Conservation (phyloP, 2,797 vertebrate genomes). For the Lutjanus campechanus region DNA sequence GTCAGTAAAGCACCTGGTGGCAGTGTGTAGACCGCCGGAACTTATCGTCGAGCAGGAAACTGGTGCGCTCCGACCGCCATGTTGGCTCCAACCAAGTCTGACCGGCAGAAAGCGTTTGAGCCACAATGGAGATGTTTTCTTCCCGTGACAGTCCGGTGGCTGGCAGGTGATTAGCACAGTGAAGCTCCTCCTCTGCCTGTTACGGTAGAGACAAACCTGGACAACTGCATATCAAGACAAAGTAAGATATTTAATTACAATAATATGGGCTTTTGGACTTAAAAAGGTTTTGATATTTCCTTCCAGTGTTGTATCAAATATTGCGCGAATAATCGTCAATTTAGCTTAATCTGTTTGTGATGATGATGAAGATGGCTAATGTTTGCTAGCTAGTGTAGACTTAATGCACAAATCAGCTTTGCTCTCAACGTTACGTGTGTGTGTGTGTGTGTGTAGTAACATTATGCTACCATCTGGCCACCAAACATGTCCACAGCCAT, state of each 20-base stretch:
- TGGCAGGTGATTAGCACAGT: constrained; percentile 74
- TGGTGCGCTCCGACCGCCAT: constrained; percentile 44
- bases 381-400: constrained; percentile 67
- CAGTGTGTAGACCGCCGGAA: neutral
- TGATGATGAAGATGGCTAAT: constrained; percentile 41
- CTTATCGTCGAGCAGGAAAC: constrained; percentile 39
- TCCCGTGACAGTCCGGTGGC: constrained; percentile 72
- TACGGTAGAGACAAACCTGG: constrained; percentile 47
- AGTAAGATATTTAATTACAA: constrained; percentile 44
- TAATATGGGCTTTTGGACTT: neutral
- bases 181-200: constrained; percentile 75
- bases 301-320: neutral
- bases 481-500: neutral
- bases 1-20: constrained; percentile 32
- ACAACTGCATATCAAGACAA: constrained; percentile 34
- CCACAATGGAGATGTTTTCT: constrained; percentile 73
- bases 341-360: constrained; percentile 1
- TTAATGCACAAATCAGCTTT: constrained; percentile 69
- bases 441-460: neutral
- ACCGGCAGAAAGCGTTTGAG: constrained; percentile 17
- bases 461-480: constrained; percentile 22
- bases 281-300: no score
- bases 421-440: neutral
- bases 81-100: constrained; percentile 45
- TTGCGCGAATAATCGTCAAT: neutral